Percentiles rank a stretch among this genome's conserved stretches.
phyloP scores from a whole-genome alignment of 2,888 invertebrate species.

The Lottia scabra region DNA sequence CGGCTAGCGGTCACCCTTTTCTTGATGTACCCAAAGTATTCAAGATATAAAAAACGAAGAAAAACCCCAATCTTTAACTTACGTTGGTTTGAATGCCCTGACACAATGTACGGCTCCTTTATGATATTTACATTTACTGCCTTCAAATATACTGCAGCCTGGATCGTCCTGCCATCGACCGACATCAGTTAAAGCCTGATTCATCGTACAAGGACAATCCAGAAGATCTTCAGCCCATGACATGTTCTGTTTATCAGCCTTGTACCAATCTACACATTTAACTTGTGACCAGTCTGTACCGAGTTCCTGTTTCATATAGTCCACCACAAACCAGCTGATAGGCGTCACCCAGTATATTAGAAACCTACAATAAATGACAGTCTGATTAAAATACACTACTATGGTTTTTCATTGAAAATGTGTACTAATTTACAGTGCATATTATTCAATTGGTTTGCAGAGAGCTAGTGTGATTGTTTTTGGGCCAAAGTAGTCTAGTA shows the following conservation, averaged over 20 bases:
- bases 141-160: constrained; percentile 72
- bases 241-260: constrained; percentile 86
- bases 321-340: constrained; percentile 57
- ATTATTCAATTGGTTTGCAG: too few relatives aligned
- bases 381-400: too few relatives aligned
- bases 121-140: constrained; percentile 77
- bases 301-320: constrained; percentile 60
- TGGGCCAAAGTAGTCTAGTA: too few relatives aligned
- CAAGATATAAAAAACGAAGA: too few relatives aligned
- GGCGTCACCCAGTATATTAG: constrained; percentile 46
- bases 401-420: too few relatives aligned
- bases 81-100: constrained; percentile 90
- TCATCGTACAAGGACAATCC: constrained; percentile 88
- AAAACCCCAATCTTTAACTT: constrained; percentile 66
- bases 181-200: constrained; percentile 91
- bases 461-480: too few relatives aligned
- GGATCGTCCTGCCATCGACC: constrained; percentile 85
- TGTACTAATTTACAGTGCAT: too few relatives aligned
- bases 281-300: constrained; percentile 86
- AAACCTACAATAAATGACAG: constrained; percentile 30
- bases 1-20: too few relatives aligned
- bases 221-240: constrained; percentile 76
- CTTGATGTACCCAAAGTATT: too few relatives aligned
- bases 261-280: constrained; percentile 91
- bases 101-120: constrained; percentile 93